Evolutionary conservation across 2,888 invertebrate species (phyloP).

Genomic region (Nemoura dubitans): DNA sequence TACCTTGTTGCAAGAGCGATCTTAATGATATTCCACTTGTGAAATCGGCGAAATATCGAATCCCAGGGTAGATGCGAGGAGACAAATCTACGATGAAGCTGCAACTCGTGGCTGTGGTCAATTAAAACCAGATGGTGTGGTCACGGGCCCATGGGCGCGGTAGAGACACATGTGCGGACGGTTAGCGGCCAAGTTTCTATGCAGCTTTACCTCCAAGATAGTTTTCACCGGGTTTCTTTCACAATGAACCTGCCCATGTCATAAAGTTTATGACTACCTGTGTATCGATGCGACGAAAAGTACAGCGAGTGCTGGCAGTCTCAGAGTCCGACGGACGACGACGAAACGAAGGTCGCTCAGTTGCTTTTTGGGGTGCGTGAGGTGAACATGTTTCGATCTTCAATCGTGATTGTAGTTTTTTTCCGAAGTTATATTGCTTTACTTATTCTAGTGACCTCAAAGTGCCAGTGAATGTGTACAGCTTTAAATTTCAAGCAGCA

Average conservation of each 20-base stretch:
- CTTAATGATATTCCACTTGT: too few species aligned
- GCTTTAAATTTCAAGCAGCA: background rate
- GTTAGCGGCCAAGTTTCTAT: too few species aligned
- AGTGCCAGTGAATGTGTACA: background rate
- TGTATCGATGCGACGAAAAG: background rate
- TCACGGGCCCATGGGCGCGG: too few species aligned
- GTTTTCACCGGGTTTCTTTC: too few species aligned
- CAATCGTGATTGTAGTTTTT: background rate
- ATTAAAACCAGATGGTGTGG: too few species aligned
- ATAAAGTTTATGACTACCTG: background rate
- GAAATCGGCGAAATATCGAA: too few species aligned
- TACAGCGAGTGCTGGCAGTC: background rate
- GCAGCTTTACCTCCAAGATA: background rate
- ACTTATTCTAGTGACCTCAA: background rate
- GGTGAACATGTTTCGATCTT: background rate
- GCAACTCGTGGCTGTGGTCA: too few species aligned
- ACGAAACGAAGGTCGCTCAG: background rate
- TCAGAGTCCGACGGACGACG: background rate
- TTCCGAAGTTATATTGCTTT: background rate
- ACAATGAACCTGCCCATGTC: background rate
- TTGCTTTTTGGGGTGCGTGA: background rate
- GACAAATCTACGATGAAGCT: too few species aligned
- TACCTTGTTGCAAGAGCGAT: too few species aligned
- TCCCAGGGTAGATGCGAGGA: too few species aligned
- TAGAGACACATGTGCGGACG: too few species aligned